Conservation (phyloP, 2,113 vertebrate genomes). For the Podilymbus podiceps region DNA sequence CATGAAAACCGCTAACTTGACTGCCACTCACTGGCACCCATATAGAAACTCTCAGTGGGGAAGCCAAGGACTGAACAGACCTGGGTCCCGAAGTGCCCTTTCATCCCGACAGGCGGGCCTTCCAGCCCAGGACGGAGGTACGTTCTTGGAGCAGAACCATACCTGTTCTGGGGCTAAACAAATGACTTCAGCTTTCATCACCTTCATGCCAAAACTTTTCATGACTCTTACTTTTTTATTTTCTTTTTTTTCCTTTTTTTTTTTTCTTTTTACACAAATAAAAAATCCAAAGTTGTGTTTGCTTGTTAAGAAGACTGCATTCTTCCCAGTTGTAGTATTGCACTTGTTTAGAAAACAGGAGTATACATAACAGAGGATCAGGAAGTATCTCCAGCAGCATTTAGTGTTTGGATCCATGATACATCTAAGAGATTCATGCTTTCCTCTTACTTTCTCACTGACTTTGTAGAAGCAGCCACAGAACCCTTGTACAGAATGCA, state of each 20-base stretch:
- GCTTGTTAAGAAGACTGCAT: background rate
- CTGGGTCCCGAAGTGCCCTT: slow-evolving; percentile 1
- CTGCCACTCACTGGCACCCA: slow-evolving; percentile 42
- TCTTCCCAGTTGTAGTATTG: background rate
- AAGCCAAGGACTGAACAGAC: background rate
- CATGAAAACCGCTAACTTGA: background rate
- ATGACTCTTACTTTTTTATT: background rate
- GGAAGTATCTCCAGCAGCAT: background rate
- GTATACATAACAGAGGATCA: background rate
- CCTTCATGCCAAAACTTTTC: background rate
- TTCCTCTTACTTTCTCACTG: background rate
- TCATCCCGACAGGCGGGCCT: slow-evolving; percentile 38
- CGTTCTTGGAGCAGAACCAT: background rate
- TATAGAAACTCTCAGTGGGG: background rate
- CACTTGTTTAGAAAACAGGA: background rate
- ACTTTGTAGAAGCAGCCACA: background rate
- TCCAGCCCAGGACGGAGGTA: slow-evolving; percentile 1
- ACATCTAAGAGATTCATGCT: background rate
- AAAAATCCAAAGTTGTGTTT: background rate
- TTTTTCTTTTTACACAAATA: background rate
- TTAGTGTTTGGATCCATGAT: background rate
- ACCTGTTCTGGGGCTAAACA: slow-evolving; percentile 44
- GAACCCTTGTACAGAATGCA: background rate
- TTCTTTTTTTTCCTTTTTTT: background rate
- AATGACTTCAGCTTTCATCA: slow-evolving; percentile 51